Evolutionary conservation across 2,888 invertebrate species (phyloP).

Genomic region (Drosophila kuntzei): DNA sequence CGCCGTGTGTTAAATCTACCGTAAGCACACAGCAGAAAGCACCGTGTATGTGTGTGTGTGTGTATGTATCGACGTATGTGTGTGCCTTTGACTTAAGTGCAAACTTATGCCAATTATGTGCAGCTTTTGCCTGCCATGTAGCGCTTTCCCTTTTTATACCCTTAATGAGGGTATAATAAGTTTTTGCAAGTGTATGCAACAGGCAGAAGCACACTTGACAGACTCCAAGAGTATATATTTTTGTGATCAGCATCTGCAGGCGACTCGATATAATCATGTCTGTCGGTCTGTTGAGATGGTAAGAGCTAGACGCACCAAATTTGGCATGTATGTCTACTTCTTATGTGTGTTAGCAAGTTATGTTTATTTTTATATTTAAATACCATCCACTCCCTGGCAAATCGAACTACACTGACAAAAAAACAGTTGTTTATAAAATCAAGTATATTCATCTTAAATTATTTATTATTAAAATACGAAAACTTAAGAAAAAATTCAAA

Average conservation of each 20-base stretch:
- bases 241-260: neutral
- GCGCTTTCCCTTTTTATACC: conserved; percentile 10
- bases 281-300: neutral
- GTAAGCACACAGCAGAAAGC: conserved; percentile 49
- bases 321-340: neutral
- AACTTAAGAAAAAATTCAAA: no score
- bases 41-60: conserved; percentile 14
- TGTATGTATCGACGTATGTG: conserved; percentile 9
- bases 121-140: conserved; percentile 54
- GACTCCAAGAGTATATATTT: neutral
- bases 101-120: conserved; percentile 76
- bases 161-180: neutral
- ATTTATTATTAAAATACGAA: no score
- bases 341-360: neutral
- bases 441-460: no score
- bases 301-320: neutral
- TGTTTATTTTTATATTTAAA: no score
- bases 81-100: conserved; percentile 72
- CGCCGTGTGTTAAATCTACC: conserved; percentile 70
- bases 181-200: neutral
- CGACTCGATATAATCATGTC: neutral
- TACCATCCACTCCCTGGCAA: no score
- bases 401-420: no score
- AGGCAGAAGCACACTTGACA: neutral
- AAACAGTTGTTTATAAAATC: no score